These are phyloP conservation scores for Malthinus flaveolus DNA, from an alignment of 2,888 invertebrate species.

Conservation along the genomic window DNA sequence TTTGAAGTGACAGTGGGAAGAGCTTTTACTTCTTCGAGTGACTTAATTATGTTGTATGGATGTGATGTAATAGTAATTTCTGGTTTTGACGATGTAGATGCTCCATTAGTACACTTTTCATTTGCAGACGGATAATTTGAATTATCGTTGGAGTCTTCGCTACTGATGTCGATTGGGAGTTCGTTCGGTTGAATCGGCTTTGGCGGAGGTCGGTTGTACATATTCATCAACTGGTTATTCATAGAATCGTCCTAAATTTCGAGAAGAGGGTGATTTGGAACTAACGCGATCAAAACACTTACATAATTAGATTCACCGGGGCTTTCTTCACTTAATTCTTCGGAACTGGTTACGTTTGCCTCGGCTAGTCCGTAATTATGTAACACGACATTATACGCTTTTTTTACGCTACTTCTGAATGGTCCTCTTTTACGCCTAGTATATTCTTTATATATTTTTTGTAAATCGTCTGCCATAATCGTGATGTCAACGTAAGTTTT, in stretches of 20 bases:
- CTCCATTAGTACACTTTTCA: constrained; percentile 43
- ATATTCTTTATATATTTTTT: constrained; percentile 77
- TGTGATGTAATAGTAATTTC: constrained; percentile 41
- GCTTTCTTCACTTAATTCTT: constrained; percentile 62
- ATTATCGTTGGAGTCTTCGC: constrained; percentile 69
- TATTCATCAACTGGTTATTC: constrained; percentile 54
- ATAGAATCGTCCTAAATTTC: constrained; percentile 39
- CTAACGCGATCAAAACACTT: constrained; percentile 38
- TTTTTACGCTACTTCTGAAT: constrained; percentile 78
- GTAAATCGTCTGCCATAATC: constrained; percentile 80
- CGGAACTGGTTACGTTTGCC: constrained; percentile 52
- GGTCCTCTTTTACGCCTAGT: constrained; percentile 76
- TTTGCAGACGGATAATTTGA: constrained; percentile 50
- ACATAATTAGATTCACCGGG: constrained; percentile 51
- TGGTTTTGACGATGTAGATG: constrained; percentile 55
- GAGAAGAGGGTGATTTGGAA: neutral
- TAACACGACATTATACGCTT: constrained; percentile 74
- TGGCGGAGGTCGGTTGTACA: constrained; percentile 54
- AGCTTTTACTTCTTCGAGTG: constrained; percentile 45
- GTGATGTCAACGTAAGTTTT: constrained; percentile 81
- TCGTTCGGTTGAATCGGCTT: constrained; percentile 66
- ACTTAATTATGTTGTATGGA: neutral
- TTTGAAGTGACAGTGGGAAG: constrained; percentile 32
- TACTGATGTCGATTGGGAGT: constrained; percentile 74
- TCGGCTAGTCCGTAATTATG: constrained; percentile 69